Evolutionary conservation across 1,140 invertebrate species (phyloP), one percentile per base, ranked within the genome.

Genomic region (Zaprionus ornatus): DNA sequence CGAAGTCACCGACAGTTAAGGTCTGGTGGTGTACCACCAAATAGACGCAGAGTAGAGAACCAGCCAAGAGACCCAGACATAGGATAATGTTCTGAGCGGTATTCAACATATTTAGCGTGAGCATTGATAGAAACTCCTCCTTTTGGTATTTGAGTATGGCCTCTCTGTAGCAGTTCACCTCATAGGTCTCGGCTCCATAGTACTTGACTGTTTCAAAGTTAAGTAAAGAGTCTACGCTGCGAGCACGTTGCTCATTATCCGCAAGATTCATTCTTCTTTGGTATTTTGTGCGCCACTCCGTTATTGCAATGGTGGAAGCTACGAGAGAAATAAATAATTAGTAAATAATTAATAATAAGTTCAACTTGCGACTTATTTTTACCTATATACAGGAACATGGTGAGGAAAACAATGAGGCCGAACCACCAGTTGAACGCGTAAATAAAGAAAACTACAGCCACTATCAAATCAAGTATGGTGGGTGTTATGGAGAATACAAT

Each of bases 141-240:
- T 93, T 93, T 95, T 98, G 98, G 92, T 95, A 99, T 70, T 95
- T 95, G 3, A 96, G 79, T 83, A 99, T 97, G 15, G 97, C 96
- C 40, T 96, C 95, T 73, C 95, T 94, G 90, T 98, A 99, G 52
- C 95, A 94, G 55, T 97, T 93, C 0, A 98, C 96, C 94, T 99
- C 98, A 93, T 98, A 99, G 10, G 95, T 85, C 93, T 99, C 98
- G 21, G 98, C 98, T 27, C 96, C 97, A 91, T 99, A 99, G 93
- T 99, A 99, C 93, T 99, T 99, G 0, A 99, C 98, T 4, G 98
- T 99, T 94, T 99, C 98, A 94, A 98, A 99, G 93, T 99, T 99
- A 0, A 99, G 94, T 40, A 99, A 93, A n/a, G 98, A 99, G 92
- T 99, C 98, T 0, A 99, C 98, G 70, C 97, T 98, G 55, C 96